phyloP scores from a whole-genome alignment of 2,797 vertebrate species.

The Eremophila alpestris region DNA sequence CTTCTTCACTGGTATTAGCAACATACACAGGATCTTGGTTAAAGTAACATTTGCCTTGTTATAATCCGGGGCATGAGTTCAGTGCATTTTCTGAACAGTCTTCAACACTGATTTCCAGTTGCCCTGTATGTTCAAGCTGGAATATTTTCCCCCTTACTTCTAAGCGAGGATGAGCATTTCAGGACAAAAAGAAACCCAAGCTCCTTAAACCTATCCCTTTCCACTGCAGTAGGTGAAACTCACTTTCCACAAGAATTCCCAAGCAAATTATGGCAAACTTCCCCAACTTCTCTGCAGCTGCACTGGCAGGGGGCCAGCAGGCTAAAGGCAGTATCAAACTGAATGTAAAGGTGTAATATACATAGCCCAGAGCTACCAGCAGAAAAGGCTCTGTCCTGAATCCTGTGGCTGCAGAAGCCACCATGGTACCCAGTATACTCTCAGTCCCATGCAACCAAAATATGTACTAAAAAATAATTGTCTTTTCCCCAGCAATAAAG shows the following conservation, averaged over 20 bases:
- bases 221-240: constrained; percentile 35
- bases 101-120: not conserved
- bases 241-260: constrained; percentile 51
- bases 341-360: constrained; percentile 59
- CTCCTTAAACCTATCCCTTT: not conserved
- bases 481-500: not conserved
- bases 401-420: rapidly evolving
- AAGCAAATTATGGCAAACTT: constrained; percentile 48
- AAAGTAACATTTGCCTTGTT: not conserved
- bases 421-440: not conserved
- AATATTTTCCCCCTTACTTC: not conserved
- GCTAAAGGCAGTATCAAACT: constrained; percentile 48
- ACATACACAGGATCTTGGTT: not conserved
- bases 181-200: constrained; percentile 2
- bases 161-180: constrained; percentile 13
- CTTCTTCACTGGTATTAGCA: not conserved
- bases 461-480: not conserved
- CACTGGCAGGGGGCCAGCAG: constrained; percentile 37
- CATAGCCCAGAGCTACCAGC: constrained; percentile 62
- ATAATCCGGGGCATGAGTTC: not conserved
- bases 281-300: constrained; percentile 52
- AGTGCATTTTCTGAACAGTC: not conserved
- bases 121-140: not conserved
- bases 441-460: rapidly evolving
- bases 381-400: not conserved